phyloP scores from a whole-genome alignment of 2,888 invertebrate species.

The Rhingia rostrata region DNA sequence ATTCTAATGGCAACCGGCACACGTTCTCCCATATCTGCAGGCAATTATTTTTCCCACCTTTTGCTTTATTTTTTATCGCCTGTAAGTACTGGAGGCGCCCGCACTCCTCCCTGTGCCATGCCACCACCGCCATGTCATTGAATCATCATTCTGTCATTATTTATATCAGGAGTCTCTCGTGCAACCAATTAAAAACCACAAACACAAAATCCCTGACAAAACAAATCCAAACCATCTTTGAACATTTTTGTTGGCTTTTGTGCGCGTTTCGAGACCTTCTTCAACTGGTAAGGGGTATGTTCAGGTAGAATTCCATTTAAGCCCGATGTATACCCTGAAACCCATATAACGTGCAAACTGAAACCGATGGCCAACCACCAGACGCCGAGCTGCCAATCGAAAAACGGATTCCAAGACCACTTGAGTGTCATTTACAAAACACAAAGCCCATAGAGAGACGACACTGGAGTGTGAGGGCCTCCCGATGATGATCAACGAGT shows the following conservation, averaged over 20 bases:
- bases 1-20: constrained; percentile 26
- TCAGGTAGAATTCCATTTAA: constrained; percentile 70
- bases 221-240: constrained; percentile 35
- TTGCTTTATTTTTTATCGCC: constrained; percentile 20
- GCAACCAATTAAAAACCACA: constrained; percentile 34
- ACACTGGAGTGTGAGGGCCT: constrained; percentile 57
- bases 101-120: constrained; percentile 4
- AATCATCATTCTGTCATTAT: constrained; percentile 51
- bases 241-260: constrained; percentile 46
- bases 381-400: constrained; percentile 31
- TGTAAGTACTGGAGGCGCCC: neutral
- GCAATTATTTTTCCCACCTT: constrained; percentile 28
- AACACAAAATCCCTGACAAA: constrained; percentile 18
- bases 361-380: constrained; percentile 59
- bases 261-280: constrained; percentile 5
- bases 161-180: constrained; percentile 29
- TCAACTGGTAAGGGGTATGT: neutral
- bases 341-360: constrained; percentile 45
- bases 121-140: constrained; percentile 32
- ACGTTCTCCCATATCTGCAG: constrained; percentile 2
- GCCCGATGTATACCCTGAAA: constrained; percentile 53
- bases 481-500: constrained; percentile 64
- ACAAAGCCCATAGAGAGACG: constrained; percentile 60
- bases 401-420: constrained; percentile 64
- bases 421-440: constrained; percentile 73